Conservation (phyloP, 2,797 vertebrate genomes). For the Mus spretus region DNA sequence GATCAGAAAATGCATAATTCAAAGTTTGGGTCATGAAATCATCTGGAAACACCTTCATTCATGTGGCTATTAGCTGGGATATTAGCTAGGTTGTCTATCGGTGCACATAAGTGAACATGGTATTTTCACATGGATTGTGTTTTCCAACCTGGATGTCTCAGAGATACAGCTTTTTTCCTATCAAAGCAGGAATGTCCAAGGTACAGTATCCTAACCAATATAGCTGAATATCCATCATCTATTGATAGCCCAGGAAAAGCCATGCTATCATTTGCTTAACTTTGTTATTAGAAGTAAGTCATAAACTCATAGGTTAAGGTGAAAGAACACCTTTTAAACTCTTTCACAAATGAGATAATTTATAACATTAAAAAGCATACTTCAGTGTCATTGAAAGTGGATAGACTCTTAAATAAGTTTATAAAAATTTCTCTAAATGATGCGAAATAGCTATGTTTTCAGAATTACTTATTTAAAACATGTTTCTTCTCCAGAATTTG, state of each 20-base stretch:
- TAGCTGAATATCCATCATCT: not conserved
- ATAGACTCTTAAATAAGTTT: not conserved
- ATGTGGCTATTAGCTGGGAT: not conserved
- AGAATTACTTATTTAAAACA: not conserved
- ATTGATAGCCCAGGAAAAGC: not conserved
- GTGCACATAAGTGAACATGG: not conserved
- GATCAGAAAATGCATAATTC: not conserved
- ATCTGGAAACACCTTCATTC: not conserved
- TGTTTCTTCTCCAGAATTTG: not conserved
- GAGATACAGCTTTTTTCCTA: not conserved
- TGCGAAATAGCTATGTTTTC: not conserved
- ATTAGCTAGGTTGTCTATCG: no score
- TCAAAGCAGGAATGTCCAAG: not conserved
- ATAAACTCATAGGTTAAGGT: not conserved
- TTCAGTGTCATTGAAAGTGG: not conserved
- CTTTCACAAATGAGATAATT: not conserved
- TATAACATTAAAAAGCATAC: not conserved
- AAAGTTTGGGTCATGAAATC: not conserved
- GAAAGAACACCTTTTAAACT: not conserved
- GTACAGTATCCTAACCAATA: not conserved
- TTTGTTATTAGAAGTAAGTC: not conserved
- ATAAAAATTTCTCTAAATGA: not conserved
- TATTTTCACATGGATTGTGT: not conserved
- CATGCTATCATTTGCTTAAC: not conserved
- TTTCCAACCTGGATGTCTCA: no score